Evolutionary conservation across 2,888 invertebrate species (phyloP).

Genomic region (Cephonodes hylas): DNA sequence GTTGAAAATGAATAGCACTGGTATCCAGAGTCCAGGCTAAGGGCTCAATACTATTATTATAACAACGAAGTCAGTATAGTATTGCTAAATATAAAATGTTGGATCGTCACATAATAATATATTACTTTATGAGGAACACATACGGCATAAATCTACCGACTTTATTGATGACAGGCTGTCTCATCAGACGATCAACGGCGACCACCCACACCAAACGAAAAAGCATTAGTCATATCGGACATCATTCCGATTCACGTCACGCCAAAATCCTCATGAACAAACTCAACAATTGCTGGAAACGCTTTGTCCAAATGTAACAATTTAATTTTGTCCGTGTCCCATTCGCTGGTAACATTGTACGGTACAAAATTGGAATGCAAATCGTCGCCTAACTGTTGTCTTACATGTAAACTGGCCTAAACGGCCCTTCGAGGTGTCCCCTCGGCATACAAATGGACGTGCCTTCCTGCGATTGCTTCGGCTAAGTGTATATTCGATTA

Average conservation of each 20-base stretch:
- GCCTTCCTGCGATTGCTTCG: neutral
- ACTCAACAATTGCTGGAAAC: neutral
- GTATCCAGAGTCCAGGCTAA: too few species aligned
- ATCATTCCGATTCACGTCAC: neutral
- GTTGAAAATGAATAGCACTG: too few species aligned
- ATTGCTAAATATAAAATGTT: too few species aligned
- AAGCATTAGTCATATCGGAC: neutral
- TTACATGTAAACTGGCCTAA: slow-evolving; percentile 6
- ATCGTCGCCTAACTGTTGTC: slow-evolving; percentile 2
- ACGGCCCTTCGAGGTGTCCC: neutral
- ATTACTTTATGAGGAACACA: too few species aligned
- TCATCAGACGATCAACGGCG: neutral
- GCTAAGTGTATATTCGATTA: slow-evolving; percentile 1
- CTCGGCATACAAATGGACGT: neutral
- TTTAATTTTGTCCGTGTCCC: neutral
- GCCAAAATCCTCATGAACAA: neutral
- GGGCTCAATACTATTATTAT: too few species aligned
- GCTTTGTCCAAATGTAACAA: neutral
- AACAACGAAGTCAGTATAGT: too few species aligned
- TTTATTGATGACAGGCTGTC: neutral
- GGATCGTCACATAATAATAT: too few species aligned
- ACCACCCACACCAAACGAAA: neutral
- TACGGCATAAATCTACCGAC: neutral
- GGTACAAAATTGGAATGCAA: neutral
- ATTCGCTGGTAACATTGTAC: neutral